Evolutionary conservation across 2,113 vertebrate genomes (phyloP).

Genomic region (Cnemophilus loriae): DNA sequence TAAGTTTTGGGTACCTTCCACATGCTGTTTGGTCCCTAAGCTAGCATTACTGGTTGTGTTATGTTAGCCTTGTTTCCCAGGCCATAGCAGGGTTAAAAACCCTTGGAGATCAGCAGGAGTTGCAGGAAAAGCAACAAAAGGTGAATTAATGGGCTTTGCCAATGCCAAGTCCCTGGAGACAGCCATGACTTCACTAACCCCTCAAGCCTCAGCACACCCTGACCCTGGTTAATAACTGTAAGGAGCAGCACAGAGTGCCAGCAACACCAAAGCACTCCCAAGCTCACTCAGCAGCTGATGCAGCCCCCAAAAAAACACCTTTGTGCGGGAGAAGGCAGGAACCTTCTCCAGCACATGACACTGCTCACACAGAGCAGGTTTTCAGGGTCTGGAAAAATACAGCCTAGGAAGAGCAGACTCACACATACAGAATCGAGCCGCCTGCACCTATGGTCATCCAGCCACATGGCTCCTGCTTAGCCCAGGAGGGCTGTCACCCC

Average conservation of each 20-base stretch:
- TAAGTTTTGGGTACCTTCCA: background rate
- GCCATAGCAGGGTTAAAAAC: background rate
- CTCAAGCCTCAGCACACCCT: background rate
- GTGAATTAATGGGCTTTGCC: background rate
- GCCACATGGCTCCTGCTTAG: background rate
- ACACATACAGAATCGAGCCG: fast-evolving
- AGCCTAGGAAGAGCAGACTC: background rate
- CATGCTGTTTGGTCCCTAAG: background rate
- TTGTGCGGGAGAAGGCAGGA: background rate
- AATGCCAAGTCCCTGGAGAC: background rate
- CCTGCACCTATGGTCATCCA: background rate
- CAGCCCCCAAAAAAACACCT: background rate
- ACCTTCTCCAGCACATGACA: background rate
- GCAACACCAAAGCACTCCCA: background rate
- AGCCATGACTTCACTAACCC: background rate
- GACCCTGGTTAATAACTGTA: slow-evolving; percentile 33
- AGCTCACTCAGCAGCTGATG: background rate
- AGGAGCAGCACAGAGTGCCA: background rate
- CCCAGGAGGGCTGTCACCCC: background rate
- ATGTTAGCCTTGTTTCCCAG: background rate
- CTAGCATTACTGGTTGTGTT: background rate
- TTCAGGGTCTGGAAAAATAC: background rate
- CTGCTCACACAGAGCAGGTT: background rate
- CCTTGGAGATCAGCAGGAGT: background rate
- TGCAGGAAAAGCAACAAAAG: background rate